Percentiles rank a stretch among this genome's conserved stretches.
Conservation (phyloP, 1,140 invertebrate species). For the Aphelenchoides fujianensis region DNA sequence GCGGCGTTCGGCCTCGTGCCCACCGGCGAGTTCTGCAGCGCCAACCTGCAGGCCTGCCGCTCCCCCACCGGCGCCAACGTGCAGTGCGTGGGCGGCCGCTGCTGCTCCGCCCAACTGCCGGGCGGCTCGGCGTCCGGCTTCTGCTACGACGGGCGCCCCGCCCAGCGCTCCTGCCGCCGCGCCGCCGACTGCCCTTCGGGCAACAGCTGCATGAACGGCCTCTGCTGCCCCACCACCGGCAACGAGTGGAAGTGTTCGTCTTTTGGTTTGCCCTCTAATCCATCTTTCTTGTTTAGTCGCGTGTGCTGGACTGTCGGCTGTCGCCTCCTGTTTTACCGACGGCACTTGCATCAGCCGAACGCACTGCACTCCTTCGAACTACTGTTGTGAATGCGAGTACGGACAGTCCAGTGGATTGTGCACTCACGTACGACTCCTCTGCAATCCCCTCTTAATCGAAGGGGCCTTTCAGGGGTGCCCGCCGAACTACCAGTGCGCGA, state of each 20-base stretch:
- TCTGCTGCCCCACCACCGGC: conserved; percentile 26
- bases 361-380: conserved; percentile 15
- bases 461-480: conserved; percentile 7
- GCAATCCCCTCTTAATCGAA: background rate
- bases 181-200: background rate
- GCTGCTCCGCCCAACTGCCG: background rate
- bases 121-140: background rate
- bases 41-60: background rate
- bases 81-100: background rate
- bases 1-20: background rate
- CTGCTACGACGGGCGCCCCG: background rate
- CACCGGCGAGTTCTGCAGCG: background rate
- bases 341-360: conserved; percentile 22
- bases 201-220: conserved; percentile 26
- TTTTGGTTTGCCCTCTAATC: background rate
- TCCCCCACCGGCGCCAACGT: background rate
- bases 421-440: background rate
- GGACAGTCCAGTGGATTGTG: conserved; percentile 25
- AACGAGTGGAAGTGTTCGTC: conserved; percentile 30
- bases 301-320: conserved; percentile 19
- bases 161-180: background rate
- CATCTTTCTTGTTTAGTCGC: conserved; percentile 13
- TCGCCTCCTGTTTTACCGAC: conserved; percentile 24
- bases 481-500: conserved; percentile 17
- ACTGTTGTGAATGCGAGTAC: conserved; percentile 25